These are phyloP conservation scores for Anaspis maculata DNA, from an alignment of 2,888 invertebrate genomes.

Conservation along the genomic window DNA sequence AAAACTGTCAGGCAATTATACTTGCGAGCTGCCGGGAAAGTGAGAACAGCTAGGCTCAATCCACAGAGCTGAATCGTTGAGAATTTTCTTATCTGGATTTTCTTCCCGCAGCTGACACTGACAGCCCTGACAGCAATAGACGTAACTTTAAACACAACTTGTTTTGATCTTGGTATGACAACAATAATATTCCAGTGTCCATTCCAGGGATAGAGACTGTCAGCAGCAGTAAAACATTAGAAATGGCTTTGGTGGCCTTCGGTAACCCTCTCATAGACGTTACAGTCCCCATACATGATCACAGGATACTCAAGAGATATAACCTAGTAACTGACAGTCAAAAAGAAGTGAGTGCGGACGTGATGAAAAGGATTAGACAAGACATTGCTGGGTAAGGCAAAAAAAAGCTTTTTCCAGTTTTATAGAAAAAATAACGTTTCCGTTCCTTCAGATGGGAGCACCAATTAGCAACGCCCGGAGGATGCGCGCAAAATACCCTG, in stretches of 20 bases:
- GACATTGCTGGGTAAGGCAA: no score
- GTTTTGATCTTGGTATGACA: constrained; percentile 2
- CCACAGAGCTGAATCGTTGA: no score
- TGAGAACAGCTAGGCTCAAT: no score
- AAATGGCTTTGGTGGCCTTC: constrained; percentile 35
- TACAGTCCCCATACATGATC: constrained; percentile 31
- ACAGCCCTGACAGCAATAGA: no score
- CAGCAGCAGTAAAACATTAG: no score
- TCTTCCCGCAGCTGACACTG: no score
- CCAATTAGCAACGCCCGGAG: constrained; percentile 43
- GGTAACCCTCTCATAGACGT: constrained; percentile 42
- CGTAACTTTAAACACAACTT: constrained; percentile 14
- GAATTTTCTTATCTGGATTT: no score
- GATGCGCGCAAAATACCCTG: constrained; percentile 45
- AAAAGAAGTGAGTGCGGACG: constrained; percentile 31
- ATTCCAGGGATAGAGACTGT: no score
- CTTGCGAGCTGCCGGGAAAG: no score
- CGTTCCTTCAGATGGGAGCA: constrained; percentile 27
- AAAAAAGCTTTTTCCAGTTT: no score
- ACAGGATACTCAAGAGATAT: constrained; percentile 34
- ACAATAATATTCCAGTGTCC: constrained; percentile 2
- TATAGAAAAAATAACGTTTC: constrained; percentile 3
- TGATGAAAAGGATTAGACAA: constrained; percentile 31
- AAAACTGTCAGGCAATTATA: no score
- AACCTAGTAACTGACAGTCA: constrained; percentile 37